Evolutionary conservation across 1,140 invertebrate species (phyloP).

Genomic region (Teleopsis dalmanni): DNA sequence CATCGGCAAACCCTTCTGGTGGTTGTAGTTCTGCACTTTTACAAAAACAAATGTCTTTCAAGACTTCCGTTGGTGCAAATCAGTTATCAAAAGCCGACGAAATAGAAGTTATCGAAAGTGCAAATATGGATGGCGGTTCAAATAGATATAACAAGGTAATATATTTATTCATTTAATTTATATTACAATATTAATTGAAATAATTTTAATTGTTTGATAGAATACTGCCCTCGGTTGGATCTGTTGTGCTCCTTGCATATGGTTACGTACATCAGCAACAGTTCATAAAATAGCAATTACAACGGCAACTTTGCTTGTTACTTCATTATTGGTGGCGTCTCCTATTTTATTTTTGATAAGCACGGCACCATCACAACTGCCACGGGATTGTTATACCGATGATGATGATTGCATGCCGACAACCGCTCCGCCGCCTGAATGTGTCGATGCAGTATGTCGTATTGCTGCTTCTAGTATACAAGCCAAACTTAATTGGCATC

Average conservation of each 20-base stretch:
- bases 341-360: slow-evolving; percentile 56
- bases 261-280: slow-evolving; percentile 51
- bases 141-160: slow-evolving; percentile 33
- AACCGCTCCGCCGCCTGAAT: slow-evolving; percentile 30
- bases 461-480: slow-evolving; percentile 38
- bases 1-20: too few relatives aligned
- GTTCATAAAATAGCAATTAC: slow-evolving; percentile 56
- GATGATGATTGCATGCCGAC: slow-evolving; percentile 42
- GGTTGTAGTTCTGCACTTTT: slow-evolving; percentile 29
- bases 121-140: slow-evolving; percentile 25
- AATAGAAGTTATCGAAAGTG: slow-evolving; percentile 34
- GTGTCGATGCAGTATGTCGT: slow-evolving; percentile 32
- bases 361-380: slow-evolving; percentile 50
- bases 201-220: slow-evolving; percentile 18
- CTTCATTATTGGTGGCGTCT: slow-evolving; percentile 53
- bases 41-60: slow-evolving; percentile 36
- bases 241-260: slow-evolving; percentile 54
- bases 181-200: background rate
- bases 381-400: slow-evolving; percentile 46
- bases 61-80: slow-evolving; percentile 31
- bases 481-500: slow-evolving; percentile 37
- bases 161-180: background rate
- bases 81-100: slow-evolving; percentile 33
- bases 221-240: slow-evolving; percentile 49
- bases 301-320: slow-evolving; percentile 53